phyloP scores from a whole-genome alignment of 2,888 invertebrate genomes.

The Pachycephus smyrnensis region DNA sequence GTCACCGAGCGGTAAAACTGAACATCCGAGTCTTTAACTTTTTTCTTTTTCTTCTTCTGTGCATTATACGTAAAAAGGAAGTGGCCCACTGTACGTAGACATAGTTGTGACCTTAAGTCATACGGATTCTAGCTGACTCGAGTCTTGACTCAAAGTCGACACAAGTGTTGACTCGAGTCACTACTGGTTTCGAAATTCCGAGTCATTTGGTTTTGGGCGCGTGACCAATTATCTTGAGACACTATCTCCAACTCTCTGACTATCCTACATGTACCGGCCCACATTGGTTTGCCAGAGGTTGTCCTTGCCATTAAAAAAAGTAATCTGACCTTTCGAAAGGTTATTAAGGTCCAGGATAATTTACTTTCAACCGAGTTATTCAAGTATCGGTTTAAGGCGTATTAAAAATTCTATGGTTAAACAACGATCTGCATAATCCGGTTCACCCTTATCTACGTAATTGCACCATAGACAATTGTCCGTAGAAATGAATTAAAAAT shows the following conservation, averaged over 20 bases:
- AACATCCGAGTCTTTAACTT: background rate
- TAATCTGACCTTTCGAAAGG: background rate
- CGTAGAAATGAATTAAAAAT: background rate
- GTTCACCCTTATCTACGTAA: background rate
- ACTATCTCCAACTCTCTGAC: background rate
- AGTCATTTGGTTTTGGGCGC: background rate
- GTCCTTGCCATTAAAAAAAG: background rate
- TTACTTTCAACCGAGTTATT: background rate
- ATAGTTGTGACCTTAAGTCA: background rate
- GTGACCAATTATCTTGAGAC: background rate
- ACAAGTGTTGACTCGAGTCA: background rate
- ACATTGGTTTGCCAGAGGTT: background rate
- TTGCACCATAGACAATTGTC: background rate
- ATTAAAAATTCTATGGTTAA: background rate
- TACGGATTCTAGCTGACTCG: background rate
- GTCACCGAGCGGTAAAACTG: background rate
- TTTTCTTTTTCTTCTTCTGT: background rate
- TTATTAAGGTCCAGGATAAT: background rate
- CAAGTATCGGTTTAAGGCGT: background rate
- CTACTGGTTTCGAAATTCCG: background rate
- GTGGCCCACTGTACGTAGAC: background rate
- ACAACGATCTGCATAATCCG: background rate
- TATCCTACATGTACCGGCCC: background rate
- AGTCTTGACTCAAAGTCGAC: too few species aligned
- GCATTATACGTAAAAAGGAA: background rate